Percentiles rank a stretch among this genome's conserved stretches.
phyloP scores from a whole-genome alignment of 2,797 vertebrate genomes.

The Poeciliopsis gracilis region DNA sequence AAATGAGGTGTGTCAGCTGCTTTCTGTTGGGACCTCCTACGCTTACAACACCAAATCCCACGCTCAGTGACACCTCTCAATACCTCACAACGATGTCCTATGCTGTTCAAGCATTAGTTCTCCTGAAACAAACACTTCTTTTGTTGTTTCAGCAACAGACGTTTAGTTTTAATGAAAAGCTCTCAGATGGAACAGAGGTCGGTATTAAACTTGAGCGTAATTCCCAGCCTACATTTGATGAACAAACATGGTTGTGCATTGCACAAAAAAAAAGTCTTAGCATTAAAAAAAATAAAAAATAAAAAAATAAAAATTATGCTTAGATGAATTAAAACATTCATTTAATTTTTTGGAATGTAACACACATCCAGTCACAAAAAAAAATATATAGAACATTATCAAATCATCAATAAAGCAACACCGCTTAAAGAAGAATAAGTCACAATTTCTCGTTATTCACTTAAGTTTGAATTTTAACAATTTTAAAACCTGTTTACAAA shows the following conservation, averaged over 20 bases:
- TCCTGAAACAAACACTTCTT: not conserved
- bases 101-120: not conserved
- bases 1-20: not conserved
- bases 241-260: not conserved
- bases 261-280: not conserved
- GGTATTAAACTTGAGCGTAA: not conserved
- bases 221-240: not conserved
- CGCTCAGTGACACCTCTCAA: not conserved
- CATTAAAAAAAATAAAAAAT: not conserved
- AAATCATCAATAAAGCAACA: not conserved
- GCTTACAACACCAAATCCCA: not conserved
- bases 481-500: not conserved
- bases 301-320: not conserved
- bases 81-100: not conserved
- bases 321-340: not conserved
- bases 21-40: not conserved
- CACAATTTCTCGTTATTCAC: not conserved
- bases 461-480: not conserved
- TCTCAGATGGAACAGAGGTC: not conserved
- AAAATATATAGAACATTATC: not conserved
- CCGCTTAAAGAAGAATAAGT: not conserved
- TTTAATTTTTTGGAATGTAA: not conserved
- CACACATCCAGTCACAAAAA: too few species aligned
- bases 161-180: not conserved
- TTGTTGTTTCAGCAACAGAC: not conserved